A percentile compares a stretch with the other conserved stretches of the same genome.
Evolutionary conservation across 1,140 invertebrate species (phyloP).

Genomic region (Drosophila jambulina): DNA sequence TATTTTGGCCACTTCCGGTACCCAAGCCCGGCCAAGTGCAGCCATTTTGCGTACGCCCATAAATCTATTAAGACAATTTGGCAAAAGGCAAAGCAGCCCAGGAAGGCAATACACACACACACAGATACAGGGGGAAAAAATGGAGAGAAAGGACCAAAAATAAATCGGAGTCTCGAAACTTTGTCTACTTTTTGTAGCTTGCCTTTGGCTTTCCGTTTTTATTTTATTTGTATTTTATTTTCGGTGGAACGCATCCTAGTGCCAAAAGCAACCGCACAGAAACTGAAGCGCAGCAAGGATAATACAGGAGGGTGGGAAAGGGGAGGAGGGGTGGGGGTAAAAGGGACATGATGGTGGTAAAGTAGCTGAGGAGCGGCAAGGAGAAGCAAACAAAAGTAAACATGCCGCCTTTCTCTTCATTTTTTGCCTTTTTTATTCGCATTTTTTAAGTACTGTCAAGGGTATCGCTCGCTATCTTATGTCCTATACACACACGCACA

Average conservation of each 20-base stretch:
- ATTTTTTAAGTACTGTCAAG: constrained; percentile 81
- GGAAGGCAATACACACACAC: constrained; percentile 18
- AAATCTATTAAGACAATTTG: constrained; percentile 83
- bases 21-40: constrained; percentile 64
- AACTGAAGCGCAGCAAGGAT: constrained; percentile 60
- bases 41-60: constrained; percentile 79
- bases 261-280: constrained; percentile 39
- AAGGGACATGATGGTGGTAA: constrained; percentile 12
- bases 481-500: constrained; percentile 45
- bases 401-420: constrained; percentile 46
- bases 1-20: constrained; percentile 46
- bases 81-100: constrained; percentile 50
- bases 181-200: constrained; percentile 28
- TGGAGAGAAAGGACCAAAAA: neutral
- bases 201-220: neutral
- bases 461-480: constrained; percentile 79
- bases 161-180: constrained; percentile 26
- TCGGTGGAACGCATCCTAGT: constrained; percentile 25
- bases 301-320: constrained; percentile 24
- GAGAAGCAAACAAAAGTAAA: constrained; percentile 71
- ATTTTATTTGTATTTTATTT: constrained; percentile 41
- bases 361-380: constrained; percentile 1
- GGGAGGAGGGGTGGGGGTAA: neutral
- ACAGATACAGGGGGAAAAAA: neutral
- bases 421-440: constrained; percentile 38